A percentile compares a stretch with the other conserved stretches of the same genome.
Conservation (phyloP, 92 coral and sea anemone genomes). For the Porites rus region DNA sequence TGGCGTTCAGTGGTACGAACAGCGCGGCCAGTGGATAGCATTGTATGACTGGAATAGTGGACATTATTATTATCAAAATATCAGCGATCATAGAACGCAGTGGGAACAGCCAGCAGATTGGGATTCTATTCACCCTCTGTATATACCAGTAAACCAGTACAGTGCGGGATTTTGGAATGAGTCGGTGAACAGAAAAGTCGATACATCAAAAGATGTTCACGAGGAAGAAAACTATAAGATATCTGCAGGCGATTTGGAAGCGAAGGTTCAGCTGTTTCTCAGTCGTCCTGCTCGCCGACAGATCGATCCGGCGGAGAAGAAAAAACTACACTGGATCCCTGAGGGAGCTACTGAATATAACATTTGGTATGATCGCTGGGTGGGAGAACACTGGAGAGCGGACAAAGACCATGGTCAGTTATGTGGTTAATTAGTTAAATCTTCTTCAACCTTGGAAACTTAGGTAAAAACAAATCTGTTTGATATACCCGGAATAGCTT, state of each 20-base stretch:
- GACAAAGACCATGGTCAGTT: constrained; percentile 78
- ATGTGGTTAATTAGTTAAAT: neutral
- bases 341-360: constrained; percentile 98
- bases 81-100: constrained; percentile 71
- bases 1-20: constrained; percentile 76
- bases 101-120: constrained; percentile 93
- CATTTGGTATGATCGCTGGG: constrained; percentile 99
- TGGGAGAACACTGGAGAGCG: constrained; percentile 95
- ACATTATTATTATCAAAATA: constrained; percentile 85
- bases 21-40: constrained; percentile 92
- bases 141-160: constrained; percentile 53
- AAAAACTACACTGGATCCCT: constrained; percentile 93
- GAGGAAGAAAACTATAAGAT: constrained; percentile 26
- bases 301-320: constrained; percentile 82
- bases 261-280: constrained; percentile 57
- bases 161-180: constrained; percentile 11
- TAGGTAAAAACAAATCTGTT: no score
- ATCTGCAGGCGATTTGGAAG: constrained; percentile 68
- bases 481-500: no score
- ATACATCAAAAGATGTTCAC: neutral
- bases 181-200: neutral
- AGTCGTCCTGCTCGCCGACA: constrained; percentile 89
- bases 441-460: no score
- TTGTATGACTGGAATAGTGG: constrained; percentile 81
- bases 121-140: constrained; percentile 83